Evolutionary conservation across 2,888 invertebrate genomes (phyloP), one percentile per base, ranked within the genome.

Genomic region (Hirtodrosophila trivittata): DNA sequence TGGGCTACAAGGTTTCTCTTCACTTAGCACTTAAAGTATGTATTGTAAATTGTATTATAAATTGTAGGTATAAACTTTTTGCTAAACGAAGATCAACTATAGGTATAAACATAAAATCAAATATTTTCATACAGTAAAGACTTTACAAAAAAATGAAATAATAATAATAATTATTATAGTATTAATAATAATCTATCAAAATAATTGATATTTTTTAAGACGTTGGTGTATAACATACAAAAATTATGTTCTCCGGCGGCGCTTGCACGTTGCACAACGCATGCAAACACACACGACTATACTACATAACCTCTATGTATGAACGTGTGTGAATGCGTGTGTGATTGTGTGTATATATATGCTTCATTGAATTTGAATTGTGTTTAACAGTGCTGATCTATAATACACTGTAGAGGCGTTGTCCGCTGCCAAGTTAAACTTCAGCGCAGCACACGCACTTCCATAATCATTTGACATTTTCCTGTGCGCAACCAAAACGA

Each of bases 41-140:
- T 28, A 18, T 37, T 47, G 42, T 51, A 39, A 39, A 21, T 35
- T 51, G 46, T 65, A 52, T 54, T 52, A 54, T 62, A 32, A 62
- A 46, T 68, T 62, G 54, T 77, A 62, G 58, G 52, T 65, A 62
- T 71, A 57, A 60, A 57, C 30, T 62, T 45, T 77, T 82, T 75
- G 78, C 78, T 84, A 84, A 80, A 80, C 77, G 63, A 81, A 83
- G 66, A 75, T 84, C 72, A 74, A 81, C 84, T 78, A 84, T 69
- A 72, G 49, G 47, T 81, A 56, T 52, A 72, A 68, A 81, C 77
- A 77, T 77, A 71, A 55, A 70, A 45, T 41, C 32, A 64, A 65
- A 52, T 47, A 37, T 16, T 54, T 47, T 50, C 45, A 59, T 42
- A 41, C 49, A 35, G 25, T 38, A 35, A 38, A 32, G 50, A 47